Percentiles rank a stretch among this genome's conserved stretches.
phyloP scores from a whole-genome alignment of 35 echinoderm and acorn worm species.

The Apostichopus parvimensis region DNA sequence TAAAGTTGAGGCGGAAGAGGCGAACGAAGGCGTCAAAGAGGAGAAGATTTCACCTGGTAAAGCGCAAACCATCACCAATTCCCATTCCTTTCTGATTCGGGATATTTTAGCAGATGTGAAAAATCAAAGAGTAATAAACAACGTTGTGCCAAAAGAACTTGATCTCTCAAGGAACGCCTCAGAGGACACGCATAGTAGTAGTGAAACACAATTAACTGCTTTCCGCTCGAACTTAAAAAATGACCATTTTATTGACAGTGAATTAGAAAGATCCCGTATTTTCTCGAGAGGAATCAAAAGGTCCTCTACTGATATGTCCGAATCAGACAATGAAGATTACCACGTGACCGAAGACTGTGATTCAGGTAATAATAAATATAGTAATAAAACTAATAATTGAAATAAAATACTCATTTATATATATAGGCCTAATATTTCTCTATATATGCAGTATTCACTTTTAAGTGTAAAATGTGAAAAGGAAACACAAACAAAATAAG shows the following conservation, averaged over 20 bases:
- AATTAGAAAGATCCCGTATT: slow-evolving; percentile 21
- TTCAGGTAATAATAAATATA: slow-evolving; percentile 1
- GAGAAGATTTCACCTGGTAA: slow-evolving; percentile 16
- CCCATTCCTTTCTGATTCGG: slow-evolving; percentile 53
- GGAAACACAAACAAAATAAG: too few species aligned
- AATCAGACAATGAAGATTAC: slow-evolving; percentile 37
- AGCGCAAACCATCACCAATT: background rate
- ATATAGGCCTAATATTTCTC: too few species aligned
- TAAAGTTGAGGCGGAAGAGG: background rate
- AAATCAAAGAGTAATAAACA: background rate
- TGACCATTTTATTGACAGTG: slow-evolving; percentile 34
- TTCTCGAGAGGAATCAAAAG: slow-evolving; percentile 36
- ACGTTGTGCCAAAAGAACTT: background rate
- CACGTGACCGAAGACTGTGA: slow-evolving; percentile 1
- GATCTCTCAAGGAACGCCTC: background rate
- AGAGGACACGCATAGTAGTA: background rate
- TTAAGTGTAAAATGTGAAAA: too few species aligned
- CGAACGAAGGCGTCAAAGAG: background rate
- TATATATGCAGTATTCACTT: too few species aligned
- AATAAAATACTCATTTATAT: too few species aligned
- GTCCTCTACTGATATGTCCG: slow-evolving; percentile 6
- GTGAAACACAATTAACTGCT: background rate
- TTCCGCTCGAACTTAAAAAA: slow-evolving; percentile 19
- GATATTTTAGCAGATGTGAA: slow-evolving; percentile 51
- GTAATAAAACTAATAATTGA: too few species aligned